These are phyloP conservation scores for Hetaerina titia DNA, from an alignment of 2,888 invertebrate species.

Conservation along the genomic window DNA sequence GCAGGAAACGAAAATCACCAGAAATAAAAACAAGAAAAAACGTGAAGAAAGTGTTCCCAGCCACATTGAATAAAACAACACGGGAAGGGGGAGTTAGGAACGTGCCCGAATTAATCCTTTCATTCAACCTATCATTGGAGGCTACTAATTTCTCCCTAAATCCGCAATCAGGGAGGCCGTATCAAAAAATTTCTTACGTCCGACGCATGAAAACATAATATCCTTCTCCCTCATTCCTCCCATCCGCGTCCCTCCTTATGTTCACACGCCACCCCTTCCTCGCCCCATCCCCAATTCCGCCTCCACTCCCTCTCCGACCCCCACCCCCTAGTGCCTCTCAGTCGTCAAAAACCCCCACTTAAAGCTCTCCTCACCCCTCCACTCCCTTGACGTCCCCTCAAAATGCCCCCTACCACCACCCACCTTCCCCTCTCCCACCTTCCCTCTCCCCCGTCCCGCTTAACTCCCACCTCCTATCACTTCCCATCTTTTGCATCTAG, in stretches of 20 bases:
- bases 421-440: neutral
- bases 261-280: neutral
- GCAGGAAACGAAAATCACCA: too few species aligned
- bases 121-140: neutral
- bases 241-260: neutral
- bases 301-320: neutral
- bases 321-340: neutral
- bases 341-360: constrained; percentile 49
- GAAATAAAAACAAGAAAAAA: neutral
- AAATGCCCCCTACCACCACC: neutral
- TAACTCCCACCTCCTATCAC: neutral
- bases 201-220: constrained; percentile 48
- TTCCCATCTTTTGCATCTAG: constrained; percentile 33
- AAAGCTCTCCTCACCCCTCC: neutral
- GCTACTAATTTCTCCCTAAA: neutral
- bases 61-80: constrained; percentile 20
- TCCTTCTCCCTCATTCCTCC: neutral
- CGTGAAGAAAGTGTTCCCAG: neutral
- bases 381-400: neutral
- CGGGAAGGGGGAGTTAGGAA: neutral
- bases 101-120: constrained; percentile 21
- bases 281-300: neutral
- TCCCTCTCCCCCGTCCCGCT: neutral
- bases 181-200: constrained; percentile 30
- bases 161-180: constrained; percentile 33